phyloP scores from a whole-genome alignment of 2,113 vertebrate genomes.

The Spizaetus ornatus region DNA sequence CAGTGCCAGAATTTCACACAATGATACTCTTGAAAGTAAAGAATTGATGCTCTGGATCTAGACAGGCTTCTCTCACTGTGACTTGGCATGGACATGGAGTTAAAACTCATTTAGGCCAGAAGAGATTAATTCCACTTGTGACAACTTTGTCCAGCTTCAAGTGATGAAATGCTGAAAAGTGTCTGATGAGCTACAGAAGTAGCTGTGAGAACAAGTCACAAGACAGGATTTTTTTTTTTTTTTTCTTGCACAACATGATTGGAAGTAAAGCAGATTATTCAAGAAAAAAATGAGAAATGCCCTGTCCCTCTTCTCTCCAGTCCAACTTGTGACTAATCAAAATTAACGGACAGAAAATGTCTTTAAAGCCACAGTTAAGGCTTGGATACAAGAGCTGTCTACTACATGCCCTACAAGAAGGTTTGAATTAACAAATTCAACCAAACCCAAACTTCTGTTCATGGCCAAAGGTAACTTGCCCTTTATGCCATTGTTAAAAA shows the following conservation, averaged over 20 bases:
- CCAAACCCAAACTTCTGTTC: neutral
- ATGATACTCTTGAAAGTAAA: neutral
- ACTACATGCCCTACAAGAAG: neutral
- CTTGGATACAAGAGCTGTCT: neutral
- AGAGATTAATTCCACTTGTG: neutral
- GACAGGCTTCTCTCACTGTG: neutral
- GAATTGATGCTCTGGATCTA: neutral
- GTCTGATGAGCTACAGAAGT: neutral
- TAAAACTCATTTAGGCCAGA: neutral
- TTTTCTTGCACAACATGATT: neutral
- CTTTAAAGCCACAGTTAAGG: neutral
- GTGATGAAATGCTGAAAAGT: neutral
- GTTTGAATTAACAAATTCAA: neutral
- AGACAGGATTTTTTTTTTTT: neutral
- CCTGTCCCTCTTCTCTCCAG: neutral
- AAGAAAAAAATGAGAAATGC: neutral
- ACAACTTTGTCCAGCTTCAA: neutral
- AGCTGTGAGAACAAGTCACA: neutral
- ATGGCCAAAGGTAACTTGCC: neutral
- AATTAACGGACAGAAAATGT: neutral
- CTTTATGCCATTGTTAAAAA: neutral
- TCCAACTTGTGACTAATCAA: neutral
- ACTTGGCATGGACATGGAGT: neutral
- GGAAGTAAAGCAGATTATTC: neutral
- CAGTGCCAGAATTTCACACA: neutral